Conservation (phyloP, 1,140 invertebrate species). For the Aporrectodea caliginosa region DNA sequence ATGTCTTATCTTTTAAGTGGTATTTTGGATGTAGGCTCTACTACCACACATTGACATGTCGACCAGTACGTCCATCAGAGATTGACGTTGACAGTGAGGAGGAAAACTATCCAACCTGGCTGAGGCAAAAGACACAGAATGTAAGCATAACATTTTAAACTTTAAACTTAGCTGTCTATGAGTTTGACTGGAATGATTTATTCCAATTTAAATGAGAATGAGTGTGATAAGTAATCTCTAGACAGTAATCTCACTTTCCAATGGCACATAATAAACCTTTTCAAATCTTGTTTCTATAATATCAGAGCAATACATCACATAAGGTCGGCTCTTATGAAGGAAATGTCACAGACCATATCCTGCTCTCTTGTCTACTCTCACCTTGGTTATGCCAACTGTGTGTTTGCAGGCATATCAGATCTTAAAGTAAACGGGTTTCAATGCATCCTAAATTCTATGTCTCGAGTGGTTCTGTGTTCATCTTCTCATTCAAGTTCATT, state of each 20-base stretch:
- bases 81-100: conserved; percentile 89
- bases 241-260: conserved; percentile 1
- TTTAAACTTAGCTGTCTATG: neutral
- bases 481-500: no score
- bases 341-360: no score
- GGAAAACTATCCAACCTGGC: conserved; percentile 90
- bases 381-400: no score
- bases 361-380: no score
- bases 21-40: conserved; percentile 81
- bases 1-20: no score
- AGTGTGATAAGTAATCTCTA: conserved; percentile 13
- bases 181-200: conserved; percentile 6
- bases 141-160: conserved; percentile 40
- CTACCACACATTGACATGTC: conserved; percentile 86
- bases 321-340: no score
- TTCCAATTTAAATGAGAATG: neutral
- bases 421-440: no score
- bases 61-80: conserved; percentile 89
- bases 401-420: no score
- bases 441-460: no score
- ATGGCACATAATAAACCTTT: neutral
- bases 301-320: no score
- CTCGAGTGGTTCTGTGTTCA: no score
- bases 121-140: conserved; percentile 77
- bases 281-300: no score